Conservation (phyloP, 2,797 vertebrate genomes). For the Molossus alvarezi region DNA sequence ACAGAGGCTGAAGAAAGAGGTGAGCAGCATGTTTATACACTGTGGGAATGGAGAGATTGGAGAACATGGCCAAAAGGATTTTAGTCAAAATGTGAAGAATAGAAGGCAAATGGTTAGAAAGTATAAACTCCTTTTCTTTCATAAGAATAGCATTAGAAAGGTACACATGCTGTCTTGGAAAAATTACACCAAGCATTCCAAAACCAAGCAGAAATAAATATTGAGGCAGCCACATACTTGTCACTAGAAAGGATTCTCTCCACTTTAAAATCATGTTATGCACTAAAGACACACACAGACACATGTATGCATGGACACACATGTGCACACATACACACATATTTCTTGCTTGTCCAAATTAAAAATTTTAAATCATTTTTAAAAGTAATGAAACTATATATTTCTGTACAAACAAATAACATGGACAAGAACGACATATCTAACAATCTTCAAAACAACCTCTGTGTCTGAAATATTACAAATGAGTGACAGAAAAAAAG, state of each 20-base stretch:
- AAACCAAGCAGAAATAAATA: slow-evolving; percentile 9
- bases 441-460: slow-evolving; percentile 55
- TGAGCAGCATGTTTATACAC: not conserved
- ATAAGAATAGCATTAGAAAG: slow-evolving; percentile 10
- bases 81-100: not conserved
- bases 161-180: not conserved
- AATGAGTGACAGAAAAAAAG: slow-evolving; percentile 1
- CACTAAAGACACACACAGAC: not conserved
- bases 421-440: not conserved
- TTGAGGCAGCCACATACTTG: not conserved
- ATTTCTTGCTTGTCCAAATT: not conserved
- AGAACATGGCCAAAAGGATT: not conserved
- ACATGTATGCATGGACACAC: not conserved
- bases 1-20: not conserved
- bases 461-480: not conserved
- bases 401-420: not conserved
- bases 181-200: not conserved
- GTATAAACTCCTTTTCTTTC: slow-evolving; percentile 17
- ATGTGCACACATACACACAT: not conserved
- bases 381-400: not conserved
- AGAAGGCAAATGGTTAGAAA: not conserved
- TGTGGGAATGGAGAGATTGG: fast-evolving
- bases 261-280: not conserved
- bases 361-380: slow-evolving; percentile 12
- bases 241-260: not conserved